These are phyloP conservation scores for Plebejus argus DNA, from an alignment of 2,888 invertebrate genomes.

Conservation along the genomic window DNA sequence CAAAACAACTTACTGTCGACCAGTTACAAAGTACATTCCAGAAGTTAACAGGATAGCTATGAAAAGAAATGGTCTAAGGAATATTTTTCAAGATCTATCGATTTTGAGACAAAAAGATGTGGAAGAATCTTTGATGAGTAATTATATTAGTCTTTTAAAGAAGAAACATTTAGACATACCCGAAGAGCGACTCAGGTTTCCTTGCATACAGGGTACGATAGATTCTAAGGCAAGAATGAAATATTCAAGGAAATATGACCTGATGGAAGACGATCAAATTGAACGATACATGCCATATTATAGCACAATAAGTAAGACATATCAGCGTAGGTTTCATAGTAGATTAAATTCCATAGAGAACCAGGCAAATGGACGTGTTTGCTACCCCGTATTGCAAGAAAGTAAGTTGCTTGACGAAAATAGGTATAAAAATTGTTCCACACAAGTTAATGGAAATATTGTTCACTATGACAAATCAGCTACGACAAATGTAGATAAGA, in stretches of 20 bases:
- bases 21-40: constrained; percentile 49
- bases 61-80: constrained; percentile 55
- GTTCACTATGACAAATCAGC: not conserved
- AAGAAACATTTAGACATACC: constrained; percentile 53
- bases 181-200: not conserved
- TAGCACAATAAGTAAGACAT: not conserved
- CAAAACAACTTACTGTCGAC: constrained; percentile 58
- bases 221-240: not conserved
- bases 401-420: not conserved
- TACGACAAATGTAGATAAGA: not conserved
- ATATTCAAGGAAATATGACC: not conserved
- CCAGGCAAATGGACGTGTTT: not conserved
- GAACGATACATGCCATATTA: not conserved
- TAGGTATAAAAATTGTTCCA: not conserved
- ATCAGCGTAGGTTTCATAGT: not conserved
- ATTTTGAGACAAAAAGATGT: constrained; percentile 55
- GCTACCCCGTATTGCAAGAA: not conserved
- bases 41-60: constrained; percentile 55
- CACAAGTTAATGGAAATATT: not conserved
- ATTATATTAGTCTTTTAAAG: constrained; percentile 61
- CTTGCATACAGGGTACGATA: constrained; percentile 24
- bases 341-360: not conserved
- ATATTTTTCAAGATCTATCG: constrained; percentile 53
- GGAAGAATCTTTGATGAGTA: constrained; percentile 58
- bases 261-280: not conserved